phyloP scores from a whole-genome alignment of 2,888 invertebrate species.

The Cryptocephalus moraei region DNA sequence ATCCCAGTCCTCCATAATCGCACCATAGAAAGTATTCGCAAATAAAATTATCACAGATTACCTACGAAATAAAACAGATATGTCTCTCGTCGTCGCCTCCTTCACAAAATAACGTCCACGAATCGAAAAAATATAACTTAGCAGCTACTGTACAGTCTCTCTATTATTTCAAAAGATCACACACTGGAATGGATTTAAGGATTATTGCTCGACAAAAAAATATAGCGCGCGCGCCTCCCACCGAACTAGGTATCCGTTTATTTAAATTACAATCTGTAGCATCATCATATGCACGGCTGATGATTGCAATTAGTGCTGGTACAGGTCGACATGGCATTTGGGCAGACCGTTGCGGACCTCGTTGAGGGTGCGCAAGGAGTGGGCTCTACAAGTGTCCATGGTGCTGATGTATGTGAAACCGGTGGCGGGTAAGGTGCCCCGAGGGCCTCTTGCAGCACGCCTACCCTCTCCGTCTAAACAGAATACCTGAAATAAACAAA shows the following conservation, averaged over 20 bases:
- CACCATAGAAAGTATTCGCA: too few species aligned
- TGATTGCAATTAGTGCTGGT: slow-evolving; percentile 26
- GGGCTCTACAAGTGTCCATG: slow-evolving; percentile 50
- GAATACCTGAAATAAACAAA: slow-evolving; percentile 43
- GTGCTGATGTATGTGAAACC: slow-evolving; percentile 64
- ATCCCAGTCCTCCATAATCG: neutral
- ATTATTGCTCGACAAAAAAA: slow-evolving; percentile 25
- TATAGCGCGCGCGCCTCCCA: slow-evolving; percentile 2
- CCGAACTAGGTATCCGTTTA: neutral
- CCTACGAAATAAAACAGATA: slow-evolving; percentile 16
- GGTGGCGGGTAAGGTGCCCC: slow-evolving; percentile 58
- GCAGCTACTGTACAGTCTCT: slow-evolving; percentile 35
- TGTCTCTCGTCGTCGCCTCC: neutral
- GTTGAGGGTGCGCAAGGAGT: slow-evolving; percentile 34
- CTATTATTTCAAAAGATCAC: slow-evolving; percentile 32
- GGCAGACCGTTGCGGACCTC: slow-evolving; percentile 31
- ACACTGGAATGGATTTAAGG: slow-evolving; percentile 39
- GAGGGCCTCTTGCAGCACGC: slow-evolving; percentile 40
- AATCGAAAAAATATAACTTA: slow-evolving; percentile 27
- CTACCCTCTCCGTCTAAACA: slow-evolving; percentile 49
- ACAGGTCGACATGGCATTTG: slow-evolving; percentile 29
- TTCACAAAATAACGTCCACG: slow-evolving; percentile 1
- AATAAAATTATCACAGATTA: slow-evolving; percentile 16
- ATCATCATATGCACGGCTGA: neutral
- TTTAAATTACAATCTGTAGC: slow-evolving; percentile 1